Conservation (phyloP, 1,140 invertebrate genomes). For the Melipona quadrifasciata region DNA sequence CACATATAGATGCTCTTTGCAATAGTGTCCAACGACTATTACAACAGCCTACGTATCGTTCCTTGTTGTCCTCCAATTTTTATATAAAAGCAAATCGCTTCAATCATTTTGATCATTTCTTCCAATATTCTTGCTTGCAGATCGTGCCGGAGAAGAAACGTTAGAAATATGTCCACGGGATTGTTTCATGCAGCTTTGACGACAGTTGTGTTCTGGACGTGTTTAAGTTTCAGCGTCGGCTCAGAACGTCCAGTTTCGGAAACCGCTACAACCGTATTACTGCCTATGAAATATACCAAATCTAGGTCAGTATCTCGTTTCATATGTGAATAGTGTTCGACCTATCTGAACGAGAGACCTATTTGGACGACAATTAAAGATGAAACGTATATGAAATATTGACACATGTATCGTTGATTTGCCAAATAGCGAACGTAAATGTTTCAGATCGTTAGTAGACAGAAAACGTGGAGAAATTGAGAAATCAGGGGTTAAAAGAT, state of each 20-base stretch:
- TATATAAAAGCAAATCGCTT: neutral
- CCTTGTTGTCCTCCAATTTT: neutral
- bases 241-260: slow-evolving; percentile 55
- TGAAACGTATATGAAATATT: no score
- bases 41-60: neutral
- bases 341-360: no score
- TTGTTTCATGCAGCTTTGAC: slow-evolving; percentile 68
- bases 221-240: slow-evolving; percentile 58
- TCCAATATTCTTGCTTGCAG: slow-evolving; percentile 30
- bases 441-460: neutral
- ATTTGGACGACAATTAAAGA: neutral
- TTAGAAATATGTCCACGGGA: slow-evolving; percentile 65
- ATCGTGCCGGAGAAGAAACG: neutral
- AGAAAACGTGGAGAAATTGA: neutral
- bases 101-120: neutral
- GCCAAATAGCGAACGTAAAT: no score
- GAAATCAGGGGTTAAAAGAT: neutral
- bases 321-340: neutral
- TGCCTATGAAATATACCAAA: slow-evolving; percentile 73
- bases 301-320: slow-evolving; percentile 75
- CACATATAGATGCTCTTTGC: neutral
- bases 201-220: slow-evolving; percentile 65
- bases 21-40: no score
- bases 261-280: slow-evolving; percentile 60
- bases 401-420: neutral